Evolutionary conservation across 1,140 invertebrate species (phyloP).

Genomic region (Neuroterus valhalla): DNA sequence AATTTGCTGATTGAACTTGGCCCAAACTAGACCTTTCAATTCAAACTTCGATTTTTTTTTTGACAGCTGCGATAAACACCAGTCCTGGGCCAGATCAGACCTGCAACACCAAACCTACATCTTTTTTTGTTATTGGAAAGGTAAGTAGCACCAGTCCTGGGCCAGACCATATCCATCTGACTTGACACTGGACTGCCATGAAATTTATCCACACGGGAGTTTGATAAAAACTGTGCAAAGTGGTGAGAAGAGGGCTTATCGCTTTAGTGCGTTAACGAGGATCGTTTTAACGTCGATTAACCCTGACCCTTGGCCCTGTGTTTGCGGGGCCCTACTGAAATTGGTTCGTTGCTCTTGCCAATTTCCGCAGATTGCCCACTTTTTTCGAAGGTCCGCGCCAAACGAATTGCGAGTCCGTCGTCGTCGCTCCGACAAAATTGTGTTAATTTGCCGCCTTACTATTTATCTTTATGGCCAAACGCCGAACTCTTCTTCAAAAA

Average conservation of each 20-base stretch:
- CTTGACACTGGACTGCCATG: no score
- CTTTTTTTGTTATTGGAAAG: no score
- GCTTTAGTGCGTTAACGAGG: conserved; percentile 70
- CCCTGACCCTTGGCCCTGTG: conserved; percentile 67
- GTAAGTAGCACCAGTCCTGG: no score
- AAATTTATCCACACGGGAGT: no score
- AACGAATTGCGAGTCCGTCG: conserved; percentile 43
- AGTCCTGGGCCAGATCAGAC: no score
- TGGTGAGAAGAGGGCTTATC: conserved; percentile 35
- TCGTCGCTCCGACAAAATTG: conserved; percentile 66
- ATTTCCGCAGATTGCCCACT: conserved; percentile 71
- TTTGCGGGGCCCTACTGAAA: conserved; percentile 68
- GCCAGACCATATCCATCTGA: no score
- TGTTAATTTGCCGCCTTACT: conserved; percentile 72
- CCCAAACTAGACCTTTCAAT: no score
- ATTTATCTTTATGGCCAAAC: conserved; percentile 71
- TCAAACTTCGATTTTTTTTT: no score
- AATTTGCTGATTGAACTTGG: no score
- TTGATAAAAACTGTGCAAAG: conserved; percentile 43
- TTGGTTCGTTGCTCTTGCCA: conserved; percentile 72
- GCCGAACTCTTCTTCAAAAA: conserved; percentile 59
- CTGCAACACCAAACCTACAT: no score
- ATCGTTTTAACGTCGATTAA: conserved; percentile 73
- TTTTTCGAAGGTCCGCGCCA: conserved; percentile 53
- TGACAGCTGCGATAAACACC: no score